phyloP scores from a whole-genome alignment of 1,140 invertebrate species.

The Hypsibius dujardini region DNA sequence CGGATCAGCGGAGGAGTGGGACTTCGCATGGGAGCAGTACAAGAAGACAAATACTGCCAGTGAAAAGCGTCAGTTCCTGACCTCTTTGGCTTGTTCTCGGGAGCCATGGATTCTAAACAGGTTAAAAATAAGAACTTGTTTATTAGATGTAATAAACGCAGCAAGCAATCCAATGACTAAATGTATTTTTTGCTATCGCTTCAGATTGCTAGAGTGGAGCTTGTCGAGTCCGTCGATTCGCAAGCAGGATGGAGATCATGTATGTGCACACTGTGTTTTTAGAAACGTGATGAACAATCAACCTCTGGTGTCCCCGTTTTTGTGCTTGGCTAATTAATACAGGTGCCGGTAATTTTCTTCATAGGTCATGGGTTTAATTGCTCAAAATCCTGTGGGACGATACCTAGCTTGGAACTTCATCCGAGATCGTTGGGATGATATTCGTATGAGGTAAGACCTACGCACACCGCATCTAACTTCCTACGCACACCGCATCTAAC shows the following conservation, averaged over 20 bases:
- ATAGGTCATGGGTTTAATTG: constrained; percentile 46
- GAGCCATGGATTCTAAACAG: constrained; percentile 25
- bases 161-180: too few species aligned
- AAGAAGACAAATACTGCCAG: constrained; percentile 48
- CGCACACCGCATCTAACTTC: too few species aligned
- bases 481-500: too few species aligned
- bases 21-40: constrained; percentile 57
- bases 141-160: not conserved
- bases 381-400: constrained; percentile 51
- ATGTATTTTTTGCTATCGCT: constrained; percentile 23
- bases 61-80: constrained; percentile 39
- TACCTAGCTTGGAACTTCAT: constrained; percentile 37
- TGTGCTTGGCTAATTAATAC: too few species aligned
- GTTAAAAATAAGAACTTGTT: constrained; percentile 20
- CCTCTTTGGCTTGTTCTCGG: constrained; percentile 23
- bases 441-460: constrained; percentile 27
- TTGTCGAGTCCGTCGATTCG: constrained; percentile 55
- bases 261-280: not conserved
- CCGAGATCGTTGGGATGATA: constrained; percentile 40
- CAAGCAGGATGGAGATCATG: constrained; percentile 44
- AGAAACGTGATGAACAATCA: too few species aligned
- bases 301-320: too few species aligned
- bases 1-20: constrained; percentile 55
- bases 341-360: too few species aligned
- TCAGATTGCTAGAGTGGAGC: constrained; percentile 48